A percentile compares a stretch with the other conserved stretches of the same genome.
Conservation (phyloP, 2,797 vertebrate genomes). For the Falco berigora region DNA sequence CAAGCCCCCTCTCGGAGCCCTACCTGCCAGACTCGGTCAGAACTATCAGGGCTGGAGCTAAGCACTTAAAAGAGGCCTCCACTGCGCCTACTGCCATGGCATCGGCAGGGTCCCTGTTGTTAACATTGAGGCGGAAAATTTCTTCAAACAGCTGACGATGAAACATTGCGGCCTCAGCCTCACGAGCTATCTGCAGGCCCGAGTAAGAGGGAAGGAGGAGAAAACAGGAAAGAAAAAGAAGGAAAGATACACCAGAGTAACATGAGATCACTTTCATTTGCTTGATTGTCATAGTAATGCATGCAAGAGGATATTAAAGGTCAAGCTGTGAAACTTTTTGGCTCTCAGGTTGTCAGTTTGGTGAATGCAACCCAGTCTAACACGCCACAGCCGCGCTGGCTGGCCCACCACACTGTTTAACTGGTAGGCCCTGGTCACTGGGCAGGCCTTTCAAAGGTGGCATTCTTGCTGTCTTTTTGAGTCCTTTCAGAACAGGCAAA, state of each 20-base stretch:
- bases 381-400: fast-evolving
- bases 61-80: slow-evolving; percentile 97
- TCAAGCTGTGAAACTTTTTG: background rate
- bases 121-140: slow-evolving; percentile 78
- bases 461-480: background rate
- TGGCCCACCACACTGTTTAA: fast-evolving
- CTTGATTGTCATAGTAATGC: slow-evolving; percentile 2
- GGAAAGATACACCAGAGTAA: slow-evolving; percentile 68
- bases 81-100: slow-evolving; percentile 95
- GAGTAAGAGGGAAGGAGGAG: slow-evolving; percentile 34
- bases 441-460: background rate
- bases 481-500: background rate
- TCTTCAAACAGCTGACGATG: slow-evolving; percentile 83
- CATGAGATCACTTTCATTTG: slow-evolving; percentile 22
- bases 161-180: slow-evolving; percentile 81
- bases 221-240: slow-evolving; percentile 63
- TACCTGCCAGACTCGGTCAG: slow-evolving; percentile 99
- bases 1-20: slow-evolving; percentile 66
- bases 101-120: slow-evolving; percentile 86
- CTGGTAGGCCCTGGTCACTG: too few species aligned
- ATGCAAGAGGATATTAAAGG: background rate
- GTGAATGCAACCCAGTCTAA: background rate
- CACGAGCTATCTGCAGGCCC: slow-evolving; percentile 80
- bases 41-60: slow-evolving; percentile 92
- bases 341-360: background rate